A percentile compares a stretch with the other conserved stretches of the same genome.
phyloP scores from a whole-genome alignment of 92 coral and sea anemone species.

The Hydrozoanthus gracilis region DNA sequence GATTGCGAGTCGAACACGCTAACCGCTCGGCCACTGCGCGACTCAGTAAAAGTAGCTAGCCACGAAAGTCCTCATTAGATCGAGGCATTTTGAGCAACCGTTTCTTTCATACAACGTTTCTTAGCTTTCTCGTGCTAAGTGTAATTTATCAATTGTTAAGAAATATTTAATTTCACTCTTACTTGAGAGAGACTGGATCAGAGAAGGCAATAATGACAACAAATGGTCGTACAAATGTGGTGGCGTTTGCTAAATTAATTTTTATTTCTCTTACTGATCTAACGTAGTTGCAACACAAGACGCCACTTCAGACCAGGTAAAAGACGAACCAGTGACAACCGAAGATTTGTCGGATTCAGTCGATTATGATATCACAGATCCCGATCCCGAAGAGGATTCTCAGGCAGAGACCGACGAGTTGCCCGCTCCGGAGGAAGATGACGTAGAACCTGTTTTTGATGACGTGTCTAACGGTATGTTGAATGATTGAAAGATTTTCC shows the following conservation, averaged over 20 bases:
- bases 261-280: neutral
- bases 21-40: too few species aligned
- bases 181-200: too few species aligned
- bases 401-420: conserved; percentile 7
- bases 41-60: too few species aligned
- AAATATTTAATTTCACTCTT: too few species aligned
- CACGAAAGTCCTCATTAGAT: too few species aligned
- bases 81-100: too few species aligned
- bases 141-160: too few species aligned
- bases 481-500: neutral
- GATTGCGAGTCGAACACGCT: too few species aligned
- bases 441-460: neutral
- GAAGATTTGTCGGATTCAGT: neutral
- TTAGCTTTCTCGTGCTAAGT: too few species aligned
- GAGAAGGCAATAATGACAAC: too few species aligned
- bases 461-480: conserved; percentile 35
- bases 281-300: neutral
- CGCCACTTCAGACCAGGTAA: neutral
- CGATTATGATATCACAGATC: conserved; percentile 6
- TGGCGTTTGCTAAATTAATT: neutral
- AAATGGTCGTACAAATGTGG: too few species aligned
- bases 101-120: too few species aligned
- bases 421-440: conserved; percentile 1
- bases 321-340: neutral
- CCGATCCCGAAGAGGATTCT: conserved; percentile 26